Base-by-base conservation (phyloP, 2,797 vertebrate species). In the Fistularia commersonii region DNA sequence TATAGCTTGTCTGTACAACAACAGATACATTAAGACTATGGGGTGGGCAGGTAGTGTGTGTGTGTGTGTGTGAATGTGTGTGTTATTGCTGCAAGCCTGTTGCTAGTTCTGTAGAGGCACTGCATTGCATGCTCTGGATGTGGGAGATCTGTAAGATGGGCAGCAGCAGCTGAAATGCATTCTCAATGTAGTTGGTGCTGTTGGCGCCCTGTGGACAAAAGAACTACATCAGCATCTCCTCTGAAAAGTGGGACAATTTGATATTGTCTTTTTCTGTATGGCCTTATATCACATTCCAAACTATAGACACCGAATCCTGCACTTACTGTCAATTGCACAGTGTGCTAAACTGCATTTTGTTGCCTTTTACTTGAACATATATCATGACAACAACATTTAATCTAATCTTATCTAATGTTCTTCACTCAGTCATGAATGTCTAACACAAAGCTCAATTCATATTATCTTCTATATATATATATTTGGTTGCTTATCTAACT, bases 121-220 rank as follows among this genome's bases (percentile, higher is more conserved):
- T 67, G 68, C 69, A 47, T 38, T 54, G 72, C 51, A 76, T 89
- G 58, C 70, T 89, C 76, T 94, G 93, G 74, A 98, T 90, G 46
- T 97, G 92, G 11, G 94, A 97, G 50, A 93, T 88, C 69, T 99
- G 97, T 61, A 99, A 90, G 59, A 99, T 74, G 0, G 97, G 95
- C 74, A 98, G 89, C 76, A 99, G 85, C 71, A 99, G 90, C 85
- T 94, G 94, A 86, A 99, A 93, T 49, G 95, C 97, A 41, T 96
- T 94, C 63, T 95, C 93, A 64, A 98, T 92, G 36, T 98, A 98
- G 8, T 90, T 87, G 8, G 90, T 92, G 65, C 96, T 98, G 75
- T 98, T 99, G 71, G 89, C 92, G 15, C 95, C 97, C 96, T 99
- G 83, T 7, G 11, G 51, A 77, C 12, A 59, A 31, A 12, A 70